phyloP scores from a whole-genome alignment of 2,113 vertebrate species.

The Entomyzon cyanotis region DNA sequence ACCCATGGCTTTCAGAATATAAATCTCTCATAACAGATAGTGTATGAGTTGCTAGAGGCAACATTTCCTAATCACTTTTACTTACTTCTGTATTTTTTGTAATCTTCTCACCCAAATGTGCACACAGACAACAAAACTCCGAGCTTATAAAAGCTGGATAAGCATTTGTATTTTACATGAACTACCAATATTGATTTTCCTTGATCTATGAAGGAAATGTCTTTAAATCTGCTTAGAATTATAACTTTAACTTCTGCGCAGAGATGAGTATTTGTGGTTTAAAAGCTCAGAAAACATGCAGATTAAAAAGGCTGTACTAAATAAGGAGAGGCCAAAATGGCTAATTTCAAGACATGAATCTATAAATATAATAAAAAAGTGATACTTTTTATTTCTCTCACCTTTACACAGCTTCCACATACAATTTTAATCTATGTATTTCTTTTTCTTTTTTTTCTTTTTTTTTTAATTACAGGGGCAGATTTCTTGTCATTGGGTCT shows the following conservation, averaged over 20 bases:
- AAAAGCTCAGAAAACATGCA: neutral
- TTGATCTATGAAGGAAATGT: neutral
- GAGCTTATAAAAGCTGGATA: neutral
- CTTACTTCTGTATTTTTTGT: neutral
- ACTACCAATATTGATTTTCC: neutral
- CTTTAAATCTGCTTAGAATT: neutral
- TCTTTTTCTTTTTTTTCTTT: accelerated
- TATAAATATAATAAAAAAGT: neutral
- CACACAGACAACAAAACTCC: neutral
- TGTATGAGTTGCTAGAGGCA: neutral
- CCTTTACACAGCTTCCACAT: neutral
- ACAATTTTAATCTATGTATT: neutral
- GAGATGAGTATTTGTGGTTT: neutral
- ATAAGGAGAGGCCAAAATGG: neutral
- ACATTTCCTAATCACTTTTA: neutral
- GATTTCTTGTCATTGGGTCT: neutral
- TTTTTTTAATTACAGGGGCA: neutral
- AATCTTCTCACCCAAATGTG: neutral
- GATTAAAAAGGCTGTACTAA: neutral
- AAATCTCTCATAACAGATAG: neutral
- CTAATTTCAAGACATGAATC: neutral
- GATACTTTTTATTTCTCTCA: neutral
- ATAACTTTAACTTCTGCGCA: neutral
- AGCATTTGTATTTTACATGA: neutral
- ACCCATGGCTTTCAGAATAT: neutral